Evolutionary conservation across 2,888 invertebrate species (phyloP).

Genomic region (Drosophila fungiperda): DNA sequence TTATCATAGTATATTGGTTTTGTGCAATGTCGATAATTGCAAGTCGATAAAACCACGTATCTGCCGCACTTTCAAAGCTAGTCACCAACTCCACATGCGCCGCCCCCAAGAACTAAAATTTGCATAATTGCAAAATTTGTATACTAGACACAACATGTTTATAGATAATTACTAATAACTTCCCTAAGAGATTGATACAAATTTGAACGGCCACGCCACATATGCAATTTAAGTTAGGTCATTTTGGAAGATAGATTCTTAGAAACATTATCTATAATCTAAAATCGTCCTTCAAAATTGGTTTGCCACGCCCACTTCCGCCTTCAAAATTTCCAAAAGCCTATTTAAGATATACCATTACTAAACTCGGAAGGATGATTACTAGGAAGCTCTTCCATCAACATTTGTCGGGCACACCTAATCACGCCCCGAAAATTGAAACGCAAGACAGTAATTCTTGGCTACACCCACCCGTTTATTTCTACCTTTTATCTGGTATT

Average conservation of each 20-base stretch:
- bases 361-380: neutral
- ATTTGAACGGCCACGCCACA: too few species aligned
- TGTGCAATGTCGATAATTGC: neutral
- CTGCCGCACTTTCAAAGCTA: neutral
- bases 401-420: too few species aligned
- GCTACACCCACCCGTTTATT: neutral
- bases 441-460: neutral
- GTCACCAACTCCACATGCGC: neutral
- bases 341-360: neutral
- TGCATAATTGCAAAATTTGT: too few species aligned
- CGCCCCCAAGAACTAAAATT: too few species aligned
- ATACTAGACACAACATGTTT: neutral
- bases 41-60: neutral
- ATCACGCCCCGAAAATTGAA: neutral
- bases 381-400: neutral
- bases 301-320: too few species aligned
- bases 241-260: too few species aligned
- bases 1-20: neutral
- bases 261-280: too few species aligned
- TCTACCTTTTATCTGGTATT: neutral
- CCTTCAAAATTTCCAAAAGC: too few species aligned
- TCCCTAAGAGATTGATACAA: neutral
- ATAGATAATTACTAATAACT: neutral
- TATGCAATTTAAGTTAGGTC: too few species aligned
- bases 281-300: too few species aligned